phyloP scores from a whole-genome alignment of 2,888 invertebrate species.

The Chrysolina americana region DNA sequence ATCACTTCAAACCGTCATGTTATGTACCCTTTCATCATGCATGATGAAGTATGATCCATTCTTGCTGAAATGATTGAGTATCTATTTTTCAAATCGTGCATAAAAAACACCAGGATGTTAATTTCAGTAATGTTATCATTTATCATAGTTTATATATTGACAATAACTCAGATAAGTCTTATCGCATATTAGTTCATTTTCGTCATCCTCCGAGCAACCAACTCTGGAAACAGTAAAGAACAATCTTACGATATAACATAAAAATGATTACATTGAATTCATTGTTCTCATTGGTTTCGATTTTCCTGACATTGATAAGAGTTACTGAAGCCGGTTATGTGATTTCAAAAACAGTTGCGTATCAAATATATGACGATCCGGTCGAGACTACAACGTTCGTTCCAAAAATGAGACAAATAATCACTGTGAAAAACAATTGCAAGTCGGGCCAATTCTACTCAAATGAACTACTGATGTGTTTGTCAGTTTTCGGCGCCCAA shows the following conservation, averaged over 20 bases:
- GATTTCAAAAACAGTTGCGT: not conserved
- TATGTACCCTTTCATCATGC: too few relatives aligned
- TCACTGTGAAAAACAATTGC: constrained; percentile 9
- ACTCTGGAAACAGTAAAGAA: too few relatives aligned
- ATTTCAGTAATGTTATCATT: not conserved
- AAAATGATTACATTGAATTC: not conserved
- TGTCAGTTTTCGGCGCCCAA: not conserved
- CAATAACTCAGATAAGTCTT: not conserved
- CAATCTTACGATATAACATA: too few relatives aligned
- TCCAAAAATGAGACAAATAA: not conserved
- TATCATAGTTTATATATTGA: not conserved
- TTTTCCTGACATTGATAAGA: not conserved
- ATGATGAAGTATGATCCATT: too few relatives aligned
- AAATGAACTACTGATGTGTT: constrained; percentile 1
- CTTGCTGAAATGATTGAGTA: too few relatives aligned
- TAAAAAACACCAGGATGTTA: not conserved
- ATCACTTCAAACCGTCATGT: too few relatives aligned
- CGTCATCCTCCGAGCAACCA: too few relatives aligned
- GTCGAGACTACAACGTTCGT: not conserved
- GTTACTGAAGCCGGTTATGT: constrained; percentile 1
- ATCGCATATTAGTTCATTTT: not conserved
- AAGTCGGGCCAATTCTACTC: not conserved
- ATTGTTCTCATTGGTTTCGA: not conserved
- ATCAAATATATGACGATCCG: not conserved
- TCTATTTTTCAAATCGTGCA: not conserved